Evolutionary conservation across 2,113 vertebrate genomes (phyloP), one percentile per base, ranked within the genome.

Genomic region (Esox niger): DNA sequence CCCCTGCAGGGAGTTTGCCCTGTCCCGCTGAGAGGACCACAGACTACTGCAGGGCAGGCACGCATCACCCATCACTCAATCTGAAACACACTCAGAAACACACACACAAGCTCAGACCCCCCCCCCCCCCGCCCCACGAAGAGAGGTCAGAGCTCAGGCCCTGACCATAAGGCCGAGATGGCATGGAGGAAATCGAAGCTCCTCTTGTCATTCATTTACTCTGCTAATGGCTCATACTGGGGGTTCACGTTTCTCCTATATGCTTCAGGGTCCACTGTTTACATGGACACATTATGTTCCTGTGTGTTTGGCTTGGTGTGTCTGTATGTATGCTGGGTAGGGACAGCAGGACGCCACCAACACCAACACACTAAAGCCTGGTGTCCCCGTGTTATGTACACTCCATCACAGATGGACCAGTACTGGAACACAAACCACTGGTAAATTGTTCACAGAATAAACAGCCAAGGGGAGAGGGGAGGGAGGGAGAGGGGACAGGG

Each of bases 231-330:
- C 80, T 82, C 80, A 84, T 85, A 79, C 86, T 83, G 82, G 76
- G 57, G 86, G 82, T 77, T 88, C 85, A 82, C 76, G 82, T 88
- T 89, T 86, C 88, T 62, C 69, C 81, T 43, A 43, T 43, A 43
- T 75, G 81, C 86, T 87, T 69, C 82, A 74, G 84, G 85, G 81
- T 81, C 81, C 72, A 67, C 68, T 77, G 61, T 79, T 79, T 84
- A 88, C 86, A 86, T 85, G 86, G 82, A 85, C 85, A 88, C 86
- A 87, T 87, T 88, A 88, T 88, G 88, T 86, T 86, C 83, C 85
- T 73, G 82, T 87, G 86, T 88, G 88, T 89, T 88, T 88, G 85
- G 82, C 83, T 69, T 81, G 84, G 86, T 85, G 85, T 83, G 80
- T 84, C 84, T 84, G 76, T 80, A 66, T 25, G 55, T 25, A 68